Evolutionary conservation across 2,888 invertebrate genomes (phyloP).

Genomic region (Caenorhabditis panamensis): DNA sequence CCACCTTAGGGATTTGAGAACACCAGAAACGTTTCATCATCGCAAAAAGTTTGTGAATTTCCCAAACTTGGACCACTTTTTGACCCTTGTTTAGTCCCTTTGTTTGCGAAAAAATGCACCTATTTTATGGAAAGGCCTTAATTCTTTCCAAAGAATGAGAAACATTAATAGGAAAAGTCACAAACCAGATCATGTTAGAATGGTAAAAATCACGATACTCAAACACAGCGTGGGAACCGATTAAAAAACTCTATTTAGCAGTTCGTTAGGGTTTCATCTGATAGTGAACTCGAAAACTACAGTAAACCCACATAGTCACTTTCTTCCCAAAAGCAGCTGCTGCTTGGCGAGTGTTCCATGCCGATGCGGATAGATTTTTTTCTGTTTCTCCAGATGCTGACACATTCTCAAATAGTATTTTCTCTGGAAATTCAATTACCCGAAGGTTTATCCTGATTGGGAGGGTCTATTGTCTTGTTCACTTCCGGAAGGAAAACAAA

Average conservation of each 20-base stretch:
- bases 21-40: slow-evolving; percentile 42
- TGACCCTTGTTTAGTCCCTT: neutral
- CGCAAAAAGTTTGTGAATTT: slow-evolving; percentile 2
- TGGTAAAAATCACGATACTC: too few species aligned
- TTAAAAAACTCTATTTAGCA: too few species aligned
- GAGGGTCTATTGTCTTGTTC: neutral
- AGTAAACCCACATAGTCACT: too few species aligned
- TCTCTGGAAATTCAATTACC: neutral
- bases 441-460: neutral
- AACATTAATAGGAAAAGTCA: too few species aligned
- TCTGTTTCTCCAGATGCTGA: neutral
- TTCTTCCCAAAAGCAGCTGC: too few species aligned
- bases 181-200: too few species aligned
- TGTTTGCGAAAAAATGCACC: neutral
- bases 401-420: too few species aligned
- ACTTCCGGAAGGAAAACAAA: neutral
- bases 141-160: neutral
- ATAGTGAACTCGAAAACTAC: too few species aligned
- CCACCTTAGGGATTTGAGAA: slow-evolving; percentile 41
- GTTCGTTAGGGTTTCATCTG: too few species aligned
- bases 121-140: neutral
- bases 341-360: neutral
- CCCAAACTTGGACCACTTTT: neutral
- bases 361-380: too few species aligned
- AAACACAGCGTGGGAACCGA: too few species aligned